phyloP scores from a whole-genome alignment of 2,113 vertebrate genomes.

The Dendrocopos noguchii region DNA sequence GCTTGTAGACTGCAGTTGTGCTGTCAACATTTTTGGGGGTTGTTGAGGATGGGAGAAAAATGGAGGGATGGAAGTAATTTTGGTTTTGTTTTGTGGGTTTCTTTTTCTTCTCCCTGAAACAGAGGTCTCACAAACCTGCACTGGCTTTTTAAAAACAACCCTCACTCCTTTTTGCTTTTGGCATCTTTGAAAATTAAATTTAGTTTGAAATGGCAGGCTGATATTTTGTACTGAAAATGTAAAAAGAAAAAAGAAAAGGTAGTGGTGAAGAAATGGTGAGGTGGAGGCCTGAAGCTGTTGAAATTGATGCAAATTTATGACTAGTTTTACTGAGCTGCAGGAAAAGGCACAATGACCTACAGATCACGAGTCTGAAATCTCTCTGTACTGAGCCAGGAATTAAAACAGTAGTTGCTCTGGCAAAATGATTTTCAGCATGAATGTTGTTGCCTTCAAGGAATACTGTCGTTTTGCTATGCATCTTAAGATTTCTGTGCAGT shows the following conservation, averaged over 20 bases:
- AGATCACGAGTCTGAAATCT: background rate
- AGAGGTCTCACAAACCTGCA: background rate
- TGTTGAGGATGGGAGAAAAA: background rate
- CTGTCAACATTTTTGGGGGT: background rate
- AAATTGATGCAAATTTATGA: background rate
- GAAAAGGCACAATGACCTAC: background rate
- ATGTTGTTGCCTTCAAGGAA: background rate
- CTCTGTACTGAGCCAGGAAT: background rate
- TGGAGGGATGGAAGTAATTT: background rate
- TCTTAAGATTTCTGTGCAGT: background rate
- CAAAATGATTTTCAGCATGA: background rate
- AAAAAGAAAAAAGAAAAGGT: background rate
- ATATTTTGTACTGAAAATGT: background rate
- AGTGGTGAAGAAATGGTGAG: background rate
- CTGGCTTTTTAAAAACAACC: background rate
- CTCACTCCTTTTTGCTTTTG: background rate
- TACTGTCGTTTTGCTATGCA: background rate
- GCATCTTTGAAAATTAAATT: background rate
- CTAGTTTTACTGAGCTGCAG: background rate
- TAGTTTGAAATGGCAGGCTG: background rate
- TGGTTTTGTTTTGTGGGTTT: background rate
- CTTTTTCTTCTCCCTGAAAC: background rate
- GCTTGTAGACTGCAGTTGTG: background rate
- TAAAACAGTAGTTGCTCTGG: background rate
- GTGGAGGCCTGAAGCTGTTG: background rate